Percentiles rank a stretch among this genome's conserved stretches.
Evolutionary conservation across 1,140 invertebrate genomes (phyloP).

Genomic region (Caerostris darwini): DNA sequence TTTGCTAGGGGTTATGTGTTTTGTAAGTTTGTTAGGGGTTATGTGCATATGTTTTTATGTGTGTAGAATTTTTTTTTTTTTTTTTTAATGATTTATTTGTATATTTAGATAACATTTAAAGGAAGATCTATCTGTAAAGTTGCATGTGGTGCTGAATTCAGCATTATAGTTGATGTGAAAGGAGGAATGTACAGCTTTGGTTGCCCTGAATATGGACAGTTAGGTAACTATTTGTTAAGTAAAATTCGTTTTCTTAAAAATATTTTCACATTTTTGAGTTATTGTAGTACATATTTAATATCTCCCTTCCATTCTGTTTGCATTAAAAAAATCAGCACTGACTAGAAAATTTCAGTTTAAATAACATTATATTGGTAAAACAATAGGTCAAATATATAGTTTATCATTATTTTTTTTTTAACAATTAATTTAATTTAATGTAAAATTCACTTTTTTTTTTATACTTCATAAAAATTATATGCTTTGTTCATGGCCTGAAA

Average conservation of each 20-base stretch:
- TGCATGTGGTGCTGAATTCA: constrained; percentile 95
- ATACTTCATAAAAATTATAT: no score
- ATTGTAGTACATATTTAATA: no score
- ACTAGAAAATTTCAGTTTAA: neutral
- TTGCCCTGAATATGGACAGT: constrained; percentile 94
- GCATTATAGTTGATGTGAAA: constrained; percentile 93
- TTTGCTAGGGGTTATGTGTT: neutral
- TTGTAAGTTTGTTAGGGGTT: neutral
- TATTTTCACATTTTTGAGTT: no score
- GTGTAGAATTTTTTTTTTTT: neutral
- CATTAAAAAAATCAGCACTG: neutral
- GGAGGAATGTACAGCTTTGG: constrained; percentile 95
- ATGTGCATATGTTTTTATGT: neutral
- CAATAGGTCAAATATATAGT: no score
- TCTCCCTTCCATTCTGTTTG: no score
- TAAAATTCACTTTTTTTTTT: no score
- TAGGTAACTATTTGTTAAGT: constrained; percentile 84
- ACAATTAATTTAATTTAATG: no score
- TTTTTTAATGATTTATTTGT: neutral
- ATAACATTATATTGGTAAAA: no score
- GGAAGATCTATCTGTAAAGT: constrained; percentile 91
- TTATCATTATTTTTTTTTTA: no score
- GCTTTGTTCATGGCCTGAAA: no score
- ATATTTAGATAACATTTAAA: constrained; percentile 80
- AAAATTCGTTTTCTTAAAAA: no score